Conservation (phyloP, 1,140 invertebrate genomes). For the Plectrocnemia conspersa region DNA sequence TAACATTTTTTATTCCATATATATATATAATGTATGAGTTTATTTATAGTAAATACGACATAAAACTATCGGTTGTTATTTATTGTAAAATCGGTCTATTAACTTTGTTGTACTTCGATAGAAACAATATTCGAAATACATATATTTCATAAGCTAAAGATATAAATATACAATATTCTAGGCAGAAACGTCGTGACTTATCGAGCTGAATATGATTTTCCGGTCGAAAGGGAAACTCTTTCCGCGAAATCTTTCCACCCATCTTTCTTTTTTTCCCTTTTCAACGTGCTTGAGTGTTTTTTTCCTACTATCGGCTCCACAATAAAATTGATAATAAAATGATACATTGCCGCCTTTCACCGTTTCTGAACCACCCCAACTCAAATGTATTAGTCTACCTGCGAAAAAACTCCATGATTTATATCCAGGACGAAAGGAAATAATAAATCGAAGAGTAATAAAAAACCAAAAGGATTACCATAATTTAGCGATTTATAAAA, state of each 20-base stretch:
- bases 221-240: conserved; percentile 12
- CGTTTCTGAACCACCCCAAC: not conserved
- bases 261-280: not conserved
- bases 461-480: no score
- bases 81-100: no score
- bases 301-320: not conserved
- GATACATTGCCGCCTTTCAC: conserved; percentile 2
- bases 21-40: no score
- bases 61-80: no score
- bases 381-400: conserved; percentile 7
- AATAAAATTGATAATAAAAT: conserved; percentile 22
- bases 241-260: conserved; percentile 6
- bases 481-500: no score
- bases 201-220: conserved; percentile 8
- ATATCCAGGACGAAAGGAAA: conserved; percentile 9
- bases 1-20: no score
- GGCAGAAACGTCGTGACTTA: conserved; percentile 11
- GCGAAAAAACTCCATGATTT: not conserved
- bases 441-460: conserved; percentile 13
- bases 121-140: no score
- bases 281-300: not conserved
- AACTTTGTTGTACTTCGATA: no score
- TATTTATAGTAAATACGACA: no score
- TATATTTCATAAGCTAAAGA: no score
- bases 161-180: no score